Percentiles rank a stretch among this genome's conserved stretches.
phyloP scores from a whole-genome alignment of 1,140 invertebrate genomes.

The Centruroides sculpturatus region DNA sequence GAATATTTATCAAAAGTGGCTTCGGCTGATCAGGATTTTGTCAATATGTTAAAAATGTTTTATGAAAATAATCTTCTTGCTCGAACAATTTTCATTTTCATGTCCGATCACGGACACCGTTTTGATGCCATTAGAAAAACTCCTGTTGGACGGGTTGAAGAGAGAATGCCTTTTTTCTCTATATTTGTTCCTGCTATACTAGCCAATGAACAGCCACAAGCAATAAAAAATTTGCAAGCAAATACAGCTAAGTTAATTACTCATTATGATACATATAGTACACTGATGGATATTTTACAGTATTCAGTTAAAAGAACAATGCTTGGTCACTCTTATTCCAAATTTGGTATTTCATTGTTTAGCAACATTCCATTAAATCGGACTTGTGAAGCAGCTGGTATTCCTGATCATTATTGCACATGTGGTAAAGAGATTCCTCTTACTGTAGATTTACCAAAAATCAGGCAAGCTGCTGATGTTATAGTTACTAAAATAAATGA shows the following conservation, averaged over 20 bases:
- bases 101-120: slow-evolving; percentile 24
- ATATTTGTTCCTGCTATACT: slow-evolving; percentile 11
- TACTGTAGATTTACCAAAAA: neutral
- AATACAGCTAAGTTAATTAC: slow-evolving; percentile 15
- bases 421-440: slow-evolving; percentile 31
- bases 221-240: neutral
- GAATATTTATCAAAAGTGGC: slow-evolving; percentile 11
- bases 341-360: slow-evolving; percentile 7
- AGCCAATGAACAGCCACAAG: neutral
- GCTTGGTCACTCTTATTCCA: neutral
- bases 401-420: slow-evolving; percentile 67
- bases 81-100: slow-evolving; percentile 22
- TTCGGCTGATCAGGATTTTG: slow-evolving; percentile 16
- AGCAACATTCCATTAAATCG: slow-evolving; percentile 30
- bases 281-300: slow-evolving; percentile 13
- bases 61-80: slow-evolving; percentile 13
- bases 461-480: neutral
- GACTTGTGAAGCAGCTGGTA: slow-evolving; percentile 55
- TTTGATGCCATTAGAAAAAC: slow-evolving; percentile 19
- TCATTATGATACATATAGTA: slow-evolving; percentile 17
- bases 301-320: neutral
- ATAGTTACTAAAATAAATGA: slow-evolving; percentile 3
- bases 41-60: slow-evolving; percentile 15
- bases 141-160: slow-evolving; percentile 17
- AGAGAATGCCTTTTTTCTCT: slow-evolving; percentile 18